phyloP scores from a whole-genome alignment of 2,113 vertebrate genomes.

The Protomyctophum bolini region DNA sequence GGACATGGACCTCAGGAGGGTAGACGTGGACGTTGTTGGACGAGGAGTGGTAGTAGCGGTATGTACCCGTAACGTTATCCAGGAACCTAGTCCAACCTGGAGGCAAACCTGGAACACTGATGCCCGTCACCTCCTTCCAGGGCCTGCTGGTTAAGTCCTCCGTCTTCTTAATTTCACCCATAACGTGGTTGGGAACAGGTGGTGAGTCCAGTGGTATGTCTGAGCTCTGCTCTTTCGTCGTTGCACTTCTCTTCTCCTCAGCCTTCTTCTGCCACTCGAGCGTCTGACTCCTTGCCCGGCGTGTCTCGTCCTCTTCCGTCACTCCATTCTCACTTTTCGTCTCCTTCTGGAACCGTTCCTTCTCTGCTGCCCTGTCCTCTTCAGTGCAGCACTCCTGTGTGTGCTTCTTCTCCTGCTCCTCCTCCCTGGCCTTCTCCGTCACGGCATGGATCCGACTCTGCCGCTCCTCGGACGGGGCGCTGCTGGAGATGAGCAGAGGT shows the following conservation, averaged over 20 bases:
- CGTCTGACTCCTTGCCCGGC: constrained; percentile 69
- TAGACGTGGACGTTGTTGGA: constrained; percentile 96
- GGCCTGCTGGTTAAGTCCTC: constrained; percentile 90
- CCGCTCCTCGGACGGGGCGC: constrained; percentile 81
- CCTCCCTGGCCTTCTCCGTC: constrained; percentile 82
- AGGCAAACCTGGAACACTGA: constrained; percentile 91
- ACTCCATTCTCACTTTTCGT: constrained; percentile 63
- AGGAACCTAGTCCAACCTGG: constrained; percentile 97
- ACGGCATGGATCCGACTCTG: constrained; percentile 78
- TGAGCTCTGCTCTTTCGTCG: constrained; percentile 63
- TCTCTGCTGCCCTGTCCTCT: constrained; percentile 71
- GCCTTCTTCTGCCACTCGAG: constrained; percentile 71
- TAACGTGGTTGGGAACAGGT: constrained; percentile 50
- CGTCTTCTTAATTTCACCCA: constrained; percentile 80
- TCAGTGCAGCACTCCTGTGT: constrained; percentile 65
- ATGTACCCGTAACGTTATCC: constrained; percentile 93
- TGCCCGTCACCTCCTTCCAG: constrained; percentile 95
- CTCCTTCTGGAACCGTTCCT: constrained; percentile 58
- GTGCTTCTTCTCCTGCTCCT: constrained; percentile 84
- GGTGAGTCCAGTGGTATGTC: constrained; percentile 76
- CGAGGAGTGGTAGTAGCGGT: constrained; percentile 96
- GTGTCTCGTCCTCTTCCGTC: constrained; percentile 73
- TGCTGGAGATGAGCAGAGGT: constrained; percentile 62
- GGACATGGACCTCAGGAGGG: constrained; percentile 92
- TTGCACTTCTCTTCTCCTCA: constrained; percentile 70